Base-by-base conservation (phyloP, 2,797 vertebrate genomes). In the Onychomys torridus region DNA sequence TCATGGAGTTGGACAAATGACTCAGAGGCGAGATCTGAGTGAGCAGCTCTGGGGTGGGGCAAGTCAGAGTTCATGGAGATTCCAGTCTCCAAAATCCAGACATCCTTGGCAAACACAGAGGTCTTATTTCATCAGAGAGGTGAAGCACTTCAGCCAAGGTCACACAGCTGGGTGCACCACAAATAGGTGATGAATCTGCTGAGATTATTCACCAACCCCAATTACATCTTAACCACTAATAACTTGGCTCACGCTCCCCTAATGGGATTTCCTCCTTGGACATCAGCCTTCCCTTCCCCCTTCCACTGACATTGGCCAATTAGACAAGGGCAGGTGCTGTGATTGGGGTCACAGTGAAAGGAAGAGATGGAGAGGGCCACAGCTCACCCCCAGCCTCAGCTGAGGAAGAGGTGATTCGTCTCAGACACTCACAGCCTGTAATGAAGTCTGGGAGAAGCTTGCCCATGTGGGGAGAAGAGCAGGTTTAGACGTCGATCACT, bases 51-150 rank as follows among this genome's bases (percentile, higher is more conserved):
- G 65, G 49, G 43, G 25, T 16, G 37, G n/a, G 81, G 93, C 52
- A 84, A 84, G 77, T 67, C 90, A 73, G 95, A 95, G 88, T 86
- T 82, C 61, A 46, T 16, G 10, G 55, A 71, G 43, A 88, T 92
- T 71, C 11, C 46, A 91, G 57, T 92, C 61, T 69, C 92, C 94
- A 96, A 94, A 96, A 97, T 94, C 61, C 27, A 67, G 78, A 91
- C 78, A 83, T 89, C 86, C 46, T 65, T 96, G 90, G 86, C 85
- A 91, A 95, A 94, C 69, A 93, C 4, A 7, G 88, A 97, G 93
- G 97, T 87, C 95, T 96, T 96, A 94, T 95, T 97, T 97, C 97
- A 96, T 97, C 97, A 97, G 97, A 97, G 97, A 97, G 83, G 97
- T 96, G 96, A 96, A 91, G 97, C 89, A 95, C 87, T 90, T 93